Percentiles rank a stretch among this genome's conserved stretches.
phyloP scores from a whole-genome alignment of 2,113 vertebrate species.

The Callospermophilus lateralis region DNA sequence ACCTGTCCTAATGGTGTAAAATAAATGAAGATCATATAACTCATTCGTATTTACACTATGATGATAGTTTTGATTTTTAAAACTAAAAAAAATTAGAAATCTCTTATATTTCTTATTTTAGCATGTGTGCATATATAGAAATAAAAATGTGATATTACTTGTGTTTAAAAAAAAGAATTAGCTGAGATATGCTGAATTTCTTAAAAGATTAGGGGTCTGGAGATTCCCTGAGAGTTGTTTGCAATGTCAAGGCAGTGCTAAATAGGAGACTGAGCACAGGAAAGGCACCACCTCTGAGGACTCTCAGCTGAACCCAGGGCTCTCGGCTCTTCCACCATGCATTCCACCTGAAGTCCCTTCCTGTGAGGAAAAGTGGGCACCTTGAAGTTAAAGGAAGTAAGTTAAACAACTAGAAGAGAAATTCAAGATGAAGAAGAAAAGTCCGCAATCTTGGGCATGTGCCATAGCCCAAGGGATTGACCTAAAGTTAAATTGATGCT shows the following conservation, averaged over 20 bases:
- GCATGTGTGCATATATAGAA: background rate
- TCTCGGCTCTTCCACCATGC: no score
- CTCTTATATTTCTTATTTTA: background rate
- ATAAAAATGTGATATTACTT: background rate
- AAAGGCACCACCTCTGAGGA: no score
- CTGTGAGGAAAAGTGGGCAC: no score
- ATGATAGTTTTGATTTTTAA: background rate
- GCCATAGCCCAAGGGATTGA: no score
- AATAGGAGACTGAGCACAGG: no score
- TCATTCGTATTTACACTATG: background rate
- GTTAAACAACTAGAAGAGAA: no score
- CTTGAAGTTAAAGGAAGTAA: no score
- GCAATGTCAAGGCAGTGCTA: background rate
- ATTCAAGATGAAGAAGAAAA: no score
- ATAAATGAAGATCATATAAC: background rate
- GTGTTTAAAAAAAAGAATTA: background rate
- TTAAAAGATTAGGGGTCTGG: background rate
- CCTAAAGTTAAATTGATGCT: no score
- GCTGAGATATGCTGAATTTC: background rate
- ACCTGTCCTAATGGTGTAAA: background rate
- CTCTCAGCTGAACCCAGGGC: no score
- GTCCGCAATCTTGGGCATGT: no score
- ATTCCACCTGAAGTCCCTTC: no score
- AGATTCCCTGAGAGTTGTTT: background rate
- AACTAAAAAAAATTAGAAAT: background rate